Percentiles rank a stretch among this genome's conserved stretches.
phyloP scores from a whole-genome alignment of 2,113 vertebrate species.

The rabbit (Oryctolagus cuniculus) region DNA sequence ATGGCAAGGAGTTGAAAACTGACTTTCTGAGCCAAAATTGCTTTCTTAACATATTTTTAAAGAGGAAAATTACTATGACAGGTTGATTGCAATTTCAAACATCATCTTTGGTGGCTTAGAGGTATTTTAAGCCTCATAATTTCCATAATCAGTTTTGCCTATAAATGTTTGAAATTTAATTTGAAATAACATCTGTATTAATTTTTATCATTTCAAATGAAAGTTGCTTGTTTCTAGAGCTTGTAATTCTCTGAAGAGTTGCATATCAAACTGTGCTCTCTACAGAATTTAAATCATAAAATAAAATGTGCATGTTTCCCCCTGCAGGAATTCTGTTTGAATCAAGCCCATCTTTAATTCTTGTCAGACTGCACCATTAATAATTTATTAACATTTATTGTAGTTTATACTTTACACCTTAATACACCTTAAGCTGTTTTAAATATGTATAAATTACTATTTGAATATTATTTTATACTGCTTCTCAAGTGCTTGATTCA shows the following conservation, averaged over 20 bases:
- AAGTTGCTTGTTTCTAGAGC: conserved; percentile 61
- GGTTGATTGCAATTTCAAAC: conserved; percentile 77
- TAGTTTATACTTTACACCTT: conserved; percentile 63
- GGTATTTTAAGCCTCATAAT: conserved; percentile 73
- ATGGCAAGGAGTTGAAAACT: conserved; percentile 69
- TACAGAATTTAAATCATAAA: conserved; percentile 74
- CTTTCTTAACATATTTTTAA: conserved; percentile 74
- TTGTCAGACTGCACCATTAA: conserved; percentile 53
- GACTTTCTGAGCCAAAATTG: conserved; percentile 77
- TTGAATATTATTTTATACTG: conserved; percentile 49
- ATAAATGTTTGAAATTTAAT: conserved; percentile 58
- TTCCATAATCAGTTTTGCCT: conserved; percentile 75
- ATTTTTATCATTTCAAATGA: conserved; percentile 67
- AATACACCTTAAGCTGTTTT: conserved; percentile 61
- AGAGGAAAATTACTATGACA: conserved; percentile 66
- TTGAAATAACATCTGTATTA: conserved; percentile 79
- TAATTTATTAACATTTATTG: conserved; percentile 70
- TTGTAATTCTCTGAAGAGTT: conserved; percentile 64
- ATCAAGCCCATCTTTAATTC: conserved; percentile 71
- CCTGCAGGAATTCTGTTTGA: conserved; percentile 59
- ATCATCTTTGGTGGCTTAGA: conserved; percentile 64
- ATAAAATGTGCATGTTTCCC: conserved; percentile 66
- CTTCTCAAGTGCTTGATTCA: not conserved
- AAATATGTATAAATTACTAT: conserved; percentile 69
- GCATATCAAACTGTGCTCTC: conserved; percentile 47